Conservation (phyloP, 2,113 vertebrate species). For the Brachyistius frenatus region DNA sequence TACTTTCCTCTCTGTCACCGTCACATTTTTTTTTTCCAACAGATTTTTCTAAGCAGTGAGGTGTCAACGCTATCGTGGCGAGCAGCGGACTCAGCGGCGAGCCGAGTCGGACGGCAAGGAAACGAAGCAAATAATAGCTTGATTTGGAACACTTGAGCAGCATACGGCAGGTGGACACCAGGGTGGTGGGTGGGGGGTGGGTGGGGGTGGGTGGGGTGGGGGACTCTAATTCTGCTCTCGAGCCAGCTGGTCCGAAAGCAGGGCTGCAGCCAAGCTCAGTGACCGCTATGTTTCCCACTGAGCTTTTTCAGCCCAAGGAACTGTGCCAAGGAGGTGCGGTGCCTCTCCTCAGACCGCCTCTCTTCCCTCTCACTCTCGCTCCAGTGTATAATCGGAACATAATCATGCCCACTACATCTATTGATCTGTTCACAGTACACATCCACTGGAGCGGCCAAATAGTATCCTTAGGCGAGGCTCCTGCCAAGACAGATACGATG, state of each 20-base stretch:
- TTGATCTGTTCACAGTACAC: conserved; percentile 66
- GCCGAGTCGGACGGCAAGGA: conserved; percentile 67
- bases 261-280: conserved; percentile 50
- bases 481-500: conserved; percentile 67
- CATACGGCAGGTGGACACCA: conserved; percentile 71
- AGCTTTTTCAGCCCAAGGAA: conserved; percentile 49
- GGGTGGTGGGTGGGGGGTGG: background rate
- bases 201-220: conserved; percentile 11
- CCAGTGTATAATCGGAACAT: conserved; percentile 70
- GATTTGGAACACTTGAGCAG: conserved; percentile 75
- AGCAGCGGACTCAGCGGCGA: conserved; percentile 58
- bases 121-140: conserved; percentile 77
- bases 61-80: conserved; percentile 14
- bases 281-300: conserved; percentile 70
- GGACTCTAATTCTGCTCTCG: conserved; percentile 68
- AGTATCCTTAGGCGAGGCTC: conserved; percentile 52
- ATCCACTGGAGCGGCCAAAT: conserved; percentile 65
- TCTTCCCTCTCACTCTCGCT: conserved; percentile 56
- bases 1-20: background rate
- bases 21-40: background rate
- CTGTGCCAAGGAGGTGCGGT: conserved; percentile 69
- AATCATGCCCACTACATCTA: conserved; percentile 68
- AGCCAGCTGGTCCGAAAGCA: conserved; percentile 71
- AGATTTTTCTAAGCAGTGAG: conserved; percentile 2
- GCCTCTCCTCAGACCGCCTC: conserved; percentile 62